Evolutionary conservation across 2,888 invertebrate species (phyloP).

Genomic region (Lamellibrachia columna): DNA sequence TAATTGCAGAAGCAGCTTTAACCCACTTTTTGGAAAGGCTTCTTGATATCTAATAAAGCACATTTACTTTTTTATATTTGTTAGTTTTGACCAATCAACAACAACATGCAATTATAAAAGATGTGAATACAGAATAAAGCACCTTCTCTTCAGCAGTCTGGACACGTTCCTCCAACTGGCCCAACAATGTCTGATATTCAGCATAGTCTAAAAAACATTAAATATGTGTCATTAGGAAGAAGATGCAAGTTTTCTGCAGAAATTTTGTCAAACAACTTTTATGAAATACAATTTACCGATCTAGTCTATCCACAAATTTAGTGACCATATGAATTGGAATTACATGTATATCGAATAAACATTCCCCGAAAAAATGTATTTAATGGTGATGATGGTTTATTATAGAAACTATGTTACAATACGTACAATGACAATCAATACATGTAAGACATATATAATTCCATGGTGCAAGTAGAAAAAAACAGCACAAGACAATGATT

Average conservation of each 20-base stretch:
- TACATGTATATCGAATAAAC: neutral
- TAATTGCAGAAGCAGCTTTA: too few species aligned
- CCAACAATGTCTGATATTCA: neutral
- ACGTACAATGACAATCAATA: too few species aligned
- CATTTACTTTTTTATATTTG: too few species aligned
- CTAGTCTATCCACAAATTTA: neutral
- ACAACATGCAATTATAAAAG: neutral
- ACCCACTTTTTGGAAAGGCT: too few species aligned
- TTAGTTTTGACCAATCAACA: too few species aligned
- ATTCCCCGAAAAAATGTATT: neutral
- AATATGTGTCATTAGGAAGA: neutral
- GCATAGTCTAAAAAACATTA: neutral
- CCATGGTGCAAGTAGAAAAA: neutral
- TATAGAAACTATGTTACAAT: too few species aligned
- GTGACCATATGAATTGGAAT: neutral
- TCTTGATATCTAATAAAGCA: too few species aligned
- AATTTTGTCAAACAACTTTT: too few species aligned
- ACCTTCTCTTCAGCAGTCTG: neutral
- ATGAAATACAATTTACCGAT: too few species aligned
- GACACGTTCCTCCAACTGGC: neutral
- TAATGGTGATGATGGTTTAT: too few species aligned
- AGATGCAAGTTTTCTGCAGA: too few species aligned
- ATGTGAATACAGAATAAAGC: neutral
- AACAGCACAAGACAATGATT: neutral
- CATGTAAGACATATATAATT: too few species aligned